Evolutionary conservation across 2,888 invertebrate genomes (phyloP), one percentile per base, ranked within the genome.

Genomic region (Conops quadrifasciatus): DNA sequence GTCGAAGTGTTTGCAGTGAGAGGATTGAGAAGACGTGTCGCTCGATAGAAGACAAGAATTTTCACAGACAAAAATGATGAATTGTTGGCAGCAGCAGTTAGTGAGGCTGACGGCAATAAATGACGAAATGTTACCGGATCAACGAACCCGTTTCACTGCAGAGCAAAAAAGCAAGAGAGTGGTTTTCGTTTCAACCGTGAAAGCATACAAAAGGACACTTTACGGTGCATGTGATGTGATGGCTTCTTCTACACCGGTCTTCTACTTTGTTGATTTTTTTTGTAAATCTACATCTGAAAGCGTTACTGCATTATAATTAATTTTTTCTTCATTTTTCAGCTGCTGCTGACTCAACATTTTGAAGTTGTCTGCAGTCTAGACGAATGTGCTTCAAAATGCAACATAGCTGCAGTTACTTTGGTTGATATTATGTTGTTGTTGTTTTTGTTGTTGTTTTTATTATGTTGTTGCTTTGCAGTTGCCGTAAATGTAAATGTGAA

Each of bases 251-350:
- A 30, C 26, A 9, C 28, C 15, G 15, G 15, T 24, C 26, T 58
- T 58, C 15, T 16, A 28, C 9, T n/a, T 56, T 21, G 19, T 56
- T 19, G 28, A 15, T 28, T 24, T 28, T 53, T n/a, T n/a, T n/a
- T n/a, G n/a, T n/a, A n/a, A 36, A 36, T 49, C n/a, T 11, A 19
- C n/a, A 53, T 24, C 15, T 45, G 28, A 67, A 45, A 67, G 67
- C 58, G 67, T 67, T 67, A 67, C 58, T 67, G n/a, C n/a, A n/a
- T 60, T 59, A 59, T 67, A 58, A 47, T 67, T 59, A 47, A 67
- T 67, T 59, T 59, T 11, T 49, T 47, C 26, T 26, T 30, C 49
- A 30, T 30, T 16, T 62, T 19, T 28, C 19, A 21, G 30, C 5
- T 43, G 36, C 13, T 49, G 58, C 21, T 11, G 26, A 58, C 28